phyloP scores from a whole-genome alignment of 1,140 invertebrate species.

The Pachypeltis micranthus region DNA sequence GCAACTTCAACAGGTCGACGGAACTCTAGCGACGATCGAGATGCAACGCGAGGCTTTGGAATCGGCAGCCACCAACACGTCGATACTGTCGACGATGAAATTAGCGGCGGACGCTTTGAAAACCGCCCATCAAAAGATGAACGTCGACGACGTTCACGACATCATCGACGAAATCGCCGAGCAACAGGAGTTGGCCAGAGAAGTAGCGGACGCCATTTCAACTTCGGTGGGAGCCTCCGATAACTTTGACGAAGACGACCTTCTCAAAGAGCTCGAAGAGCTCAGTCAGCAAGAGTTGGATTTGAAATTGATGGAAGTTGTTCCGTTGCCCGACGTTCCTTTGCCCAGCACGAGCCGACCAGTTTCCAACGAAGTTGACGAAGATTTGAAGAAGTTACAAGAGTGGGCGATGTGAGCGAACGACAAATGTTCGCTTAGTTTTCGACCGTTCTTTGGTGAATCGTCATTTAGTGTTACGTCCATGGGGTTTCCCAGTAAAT shows the following conservation, averaged over 20 bases:
- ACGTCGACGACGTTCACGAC: slow-evolving; percentile 94
- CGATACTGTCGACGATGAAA: slow-evolving; percentile 93
- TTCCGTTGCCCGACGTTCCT: slow-evolving; percentile 41
- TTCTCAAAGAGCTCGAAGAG: slow-evolving; percentile 67
- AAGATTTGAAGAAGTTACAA: slow-evolving; percentile 52
- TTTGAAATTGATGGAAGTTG: slow-evolving; percentile 52
- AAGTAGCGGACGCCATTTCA: slow-evolving; percentile 97
- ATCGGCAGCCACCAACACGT: slow-evolving; percentile 95
- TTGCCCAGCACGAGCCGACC: slow-evolving; percentile 46
- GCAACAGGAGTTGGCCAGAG: slow-evolving; percentile 94
- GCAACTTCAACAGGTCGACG: slow-evolving; percentile 95
- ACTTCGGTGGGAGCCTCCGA: slow-evolving; percentile 91
- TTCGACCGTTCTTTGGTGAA: no score
- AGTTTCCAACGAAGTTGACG: slow-evolving; percentile 56
- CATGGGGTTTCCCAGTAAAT: no score
- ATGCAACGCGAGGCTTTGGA: slow-evolving; percentile 95
- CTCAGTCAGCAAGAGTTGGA: slow-evolving; percentile 73
- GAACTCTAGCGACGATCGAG: slow-evolving; percentile 94
- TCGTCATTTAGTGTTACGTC: no score
- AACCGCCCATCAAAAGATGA: slow-evolving; percentile 88
- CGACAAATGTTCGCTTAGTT: no score
- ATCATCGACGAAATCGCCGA: slow-evolving; percentile 99
- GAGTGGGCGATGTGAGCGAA: slow-evolving; percentile 43
- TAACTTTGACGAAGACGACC: slow-evolving; percentile 72
- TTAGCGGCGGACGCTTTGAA: slow-evolving; percentile 94